These are phyloP conservation scores for Limenitis camilla DNA, from an alignment of 2,888 invertebrate genomes.

Conservation along the genomic window DNA sequence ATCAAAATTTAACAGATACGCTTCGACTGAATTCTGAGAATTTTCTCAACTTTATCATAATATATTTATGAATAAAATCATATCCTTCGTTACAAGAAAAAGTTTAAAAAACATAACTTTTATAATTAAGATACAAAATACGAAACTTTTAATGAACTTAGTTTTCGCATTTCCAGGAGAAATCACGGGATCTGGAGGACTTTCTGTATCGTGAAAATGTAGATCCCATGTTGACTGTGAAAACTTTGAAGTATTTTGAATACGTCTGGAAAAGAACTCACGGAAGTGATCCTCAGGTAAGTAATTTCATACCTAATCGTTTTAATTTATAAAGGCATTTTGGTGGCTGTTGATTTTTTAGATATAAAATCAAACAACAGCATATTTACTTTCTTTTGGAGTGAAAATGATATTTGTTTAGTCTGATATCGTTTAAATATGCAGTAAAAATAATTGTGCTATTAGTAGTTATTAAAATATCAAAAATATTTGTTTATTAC, in stretches of 20 bases:
- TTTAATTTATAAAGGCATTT: neutral
- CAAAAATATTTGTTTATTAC: no score
- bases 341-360: no score
- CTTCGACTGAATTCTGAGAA: no score
- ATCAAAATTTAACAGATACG: no score
- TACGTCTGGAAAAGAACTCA: conserved; percentile 72
- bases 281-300: conserved; percentile 64
- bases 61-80: no score
- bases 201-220: conserved; percentile 65
- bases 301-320: conserved; percentile 17
- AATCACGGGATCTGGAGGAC: conserved; percentile 59
- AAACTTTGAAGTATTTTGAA: conserved; percentile 67
- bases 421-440: no score
- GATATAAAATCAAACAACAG: no score
- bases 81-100: neutral
- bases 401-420: no score
- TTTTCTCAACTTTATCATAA: no score
- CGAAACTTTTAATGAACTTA: conserved; percentile 32
- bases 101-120: conserved; percentile 33
- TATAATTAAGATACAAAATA: conserved; percentile 34
- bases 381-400: no score
- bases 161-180: conserved; percentile 48
- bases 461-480: no score
- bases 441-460: no score
- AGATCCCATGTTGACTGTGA: conserved; percentile 51